Conservation (phyloP, 2,113 vertebrate species). For the Eretmochelys imbricata region DNA sequence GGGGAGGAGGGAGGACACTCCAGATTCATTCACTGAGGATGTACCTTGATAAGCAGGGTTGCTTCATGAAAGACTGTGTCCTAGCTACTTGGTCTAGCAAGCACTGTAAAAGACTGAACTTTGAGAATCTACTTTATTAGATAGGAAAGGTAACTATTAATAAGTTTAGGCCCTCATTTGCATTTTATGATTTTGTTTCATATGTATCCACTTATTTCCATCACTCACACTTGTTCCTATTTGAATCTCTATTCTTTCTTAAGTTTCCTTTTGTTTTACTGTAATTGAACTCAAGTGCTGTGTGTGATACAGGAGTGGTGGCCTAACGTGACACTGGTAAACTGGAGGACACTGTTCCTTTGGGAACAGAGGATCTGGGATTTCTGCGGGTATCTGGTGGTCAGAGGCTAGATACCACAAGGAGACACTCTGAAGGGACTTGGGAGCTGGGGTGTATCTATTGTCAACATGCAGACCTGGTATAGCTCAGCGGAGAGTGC, state of each 20-base stretch:
- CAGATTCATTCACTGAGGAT: too few species aligned
- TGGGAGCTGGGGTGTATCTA: not conserved
- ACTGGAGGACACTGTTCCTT: not conserved
- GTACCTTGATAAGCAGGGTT: too few species aligned
- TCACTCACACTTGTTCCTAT: not conserved
- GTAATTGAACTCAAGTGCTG: not conserved
- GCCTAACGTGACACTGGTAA: not conserved
- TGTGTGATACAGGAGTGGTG: not conserved
- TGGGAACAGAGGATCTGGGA: not conserved
- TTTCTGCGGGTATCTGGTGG: not conserved
- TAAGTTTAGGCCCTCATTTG: too few species aligned
- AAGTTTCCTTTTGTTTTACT: not conserved
- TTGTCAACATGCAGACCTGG: not conserved
- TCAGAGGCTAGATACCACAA: not conserved
- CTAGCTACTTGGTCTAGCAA: too few species aligned
- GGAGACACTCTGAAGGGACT: not conserved
- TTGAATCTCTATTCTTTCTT: not conserved
- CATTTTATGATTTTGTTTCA: too few species aligned
- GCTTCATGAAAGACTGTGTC: too few species aligned
- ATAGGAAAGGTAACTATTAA: too few species aligned
- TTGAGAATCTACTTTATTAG: too few species aligned
- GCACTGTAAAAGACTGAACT: too few species aligned
- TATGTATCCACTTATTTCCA: not conserved
- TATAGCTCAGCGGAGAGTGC: not conserved
- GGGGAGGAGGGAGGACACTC: too few species aligned